A percentile compares a stretch with the other conserved stretches of the same genome.
These are phyloP conservation scores for Sturnira hondurensis DNA, from an alignment of 2,113 vertebrate genomes.

Conservation along the genomic window DNA sequence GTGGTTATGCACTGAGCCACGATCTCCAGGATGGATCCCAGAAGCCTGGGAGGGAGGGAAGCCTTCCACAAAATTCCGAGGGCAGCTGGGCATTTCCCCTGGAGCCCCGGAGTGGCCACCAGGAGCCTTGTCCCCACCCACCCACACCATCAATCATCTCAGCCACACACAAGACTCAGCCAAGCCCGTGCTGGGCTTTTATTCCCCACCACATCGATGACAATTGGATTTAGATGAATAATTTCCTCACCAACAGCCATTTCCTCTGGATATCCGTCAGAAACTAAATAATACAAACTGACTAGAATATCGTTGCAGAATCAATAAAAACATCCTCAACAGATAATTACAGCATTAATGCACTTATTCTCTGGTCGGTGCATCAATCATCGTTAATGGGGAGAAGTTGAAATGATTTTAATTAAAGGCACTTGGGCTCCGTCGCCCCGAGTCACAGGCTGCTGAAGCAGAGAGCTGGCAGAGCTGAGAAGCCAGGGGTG, in stretches of 20 bases:
- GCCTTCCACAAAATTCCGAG: background rate
- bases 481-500: background rate
- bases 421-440: conserved; percentile 53
- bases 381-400: conserved; percentile 56
- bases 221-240: conserved; percentile 78
- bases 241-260: conserved; percentile 77
- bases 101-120: background rate
- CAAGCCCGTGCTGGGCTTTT: conserved; percentile 8
- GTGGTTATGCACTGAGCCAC: background rate
- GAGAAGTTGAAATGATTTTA: conserved; percentile 52
- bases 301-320: conserved; percentile 75
- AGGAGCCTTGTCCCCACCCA: background rate
- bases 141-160: conserved; percentile 33
- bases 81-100: background rate
- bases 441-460: conserved; percentile 12
- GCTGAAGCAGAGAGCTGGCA: background rate
- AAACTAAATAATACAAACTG: conserved; percentile 76
- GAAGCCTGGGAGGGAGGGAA: background rate
- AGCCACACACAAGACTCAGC: conserved; percentile 31
- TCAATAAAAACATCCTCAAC: conserved; percentile 78
- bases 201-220: conserved; percentile 71
- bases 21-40: background rate
- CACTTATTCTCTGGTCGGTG: conserved; percentile 68
- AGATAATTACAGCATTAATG: conserved; percentile 69
- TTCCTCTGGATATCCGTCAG: conserved; percentile 72